These are phyloP conservation scores for Crambe crambe DNA, from an alignment of 37 sponge, comb jelly and placozoan genomes.

Conservation along the genomic window DNA sequence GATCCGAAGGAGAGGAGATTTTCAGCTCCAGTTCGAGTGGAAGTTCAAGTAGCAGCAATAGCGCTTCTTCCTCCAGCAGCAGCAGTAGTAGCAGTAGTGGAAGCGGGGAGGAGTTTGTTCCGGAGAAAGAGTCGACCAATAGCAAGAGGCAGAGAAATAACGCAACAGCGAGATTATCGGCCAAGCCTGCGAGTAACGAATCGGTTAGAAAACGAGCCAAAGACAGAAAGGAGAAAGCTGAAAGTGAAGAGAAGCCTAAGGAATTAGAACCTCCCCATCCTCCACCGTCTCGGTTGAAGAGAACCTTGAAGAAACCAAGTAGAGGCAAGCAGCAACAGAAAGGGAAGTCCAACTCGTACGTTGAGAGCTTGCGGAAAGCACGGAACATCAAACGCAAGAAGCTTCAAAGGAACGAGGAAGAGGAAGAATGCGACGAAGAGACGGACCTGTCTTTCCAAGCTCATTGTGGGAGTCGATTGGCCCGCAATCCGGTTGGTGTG, in stretches of 20 bases:
- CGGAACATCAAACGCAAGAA: background rate
- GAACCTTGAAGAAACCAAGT: background rate
- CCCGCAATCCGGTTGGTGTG: background rate
- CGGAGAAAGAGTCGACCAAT: background rate
- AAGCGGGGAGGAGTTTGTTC: background rate
- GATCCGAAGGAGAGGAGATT: background rate
- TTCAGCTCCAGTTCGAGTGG: no score
- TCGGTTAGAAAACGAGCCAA: background rate
- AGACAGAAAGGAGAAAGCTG: background rate
- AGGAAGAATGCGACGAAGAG: background rate
- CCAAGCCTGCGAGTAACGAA: background rate
- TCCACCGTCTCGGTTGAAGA: background rate
- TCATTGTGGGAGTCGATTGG: background rate
- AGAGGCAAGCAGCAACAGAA: background rate
- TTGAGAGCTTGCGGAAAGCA: background rate
- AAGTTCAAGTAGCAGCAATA: no score
- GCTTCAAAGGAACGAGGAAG: background rate
- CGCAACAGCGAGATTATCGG: background rate
- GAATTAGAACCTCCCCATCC: background rate
- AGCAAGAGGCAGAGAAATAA: background rate
- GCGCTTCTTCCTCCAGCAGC: background rate
- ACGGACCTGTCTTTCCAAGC: background rate
- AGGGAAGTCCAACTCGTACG: background rate
- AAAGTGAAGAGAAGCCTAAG: background rate
- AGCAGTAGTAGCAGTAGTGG: conserved; percentile 1